phyloP scores from a whole-genome alignment of 2,888 invertebrate species.

The Schizotus pectinicornis region DNA sequence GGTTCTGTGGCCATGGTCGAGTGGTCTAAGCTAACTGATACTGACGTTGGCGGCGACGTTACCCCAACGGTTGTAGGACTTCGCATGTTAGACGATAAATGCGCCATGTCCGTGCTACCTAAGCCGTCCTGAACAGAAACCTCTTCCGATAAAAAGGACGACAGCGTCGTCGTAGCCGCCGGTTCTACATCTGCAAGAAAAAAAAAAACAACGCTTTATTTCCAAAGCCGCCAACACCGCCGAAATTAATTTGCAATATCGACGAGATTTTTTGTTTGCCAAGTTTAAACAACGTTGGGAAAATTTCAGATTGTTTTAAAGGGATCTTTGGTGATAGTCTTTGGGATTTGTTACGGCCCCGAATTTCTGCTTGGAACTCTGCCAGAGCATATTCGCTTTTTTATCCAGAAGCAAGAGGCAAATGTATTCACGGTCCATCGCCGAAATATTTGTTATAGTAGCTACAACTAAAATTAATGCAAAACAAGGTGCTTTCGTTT shows the following conservation, averaged over 20 bases:
- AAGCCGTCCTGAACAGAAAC: conserved; percentile 14
- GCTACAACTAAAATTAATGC: conserved; percentile 1
- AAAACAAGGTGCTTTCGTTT: no score
- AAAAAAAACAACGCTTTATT: neutral
- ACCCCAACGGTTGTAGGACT: conserved; percentile 5
- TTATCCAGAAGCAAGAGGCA: neutral
- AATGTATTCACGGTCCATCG: conserved; percentile 12
- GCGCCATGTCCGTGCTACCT: conserved; percentile 6
- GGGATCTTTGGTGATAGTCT: neutral
- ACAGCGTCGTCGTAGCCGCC: conserved; percentile 7
- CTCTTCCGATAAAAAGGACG: conserved; percentile 12
- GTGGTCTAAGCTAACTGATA: neutral
- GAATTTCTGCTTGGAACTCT: no score
- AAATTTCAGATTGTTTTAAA: neutral
- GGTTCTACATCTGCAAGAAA: conserved; percentile 2
- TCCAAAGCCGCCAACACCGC: no score
- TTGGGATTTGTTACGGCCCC: no score
- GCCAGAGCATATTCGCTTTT: no score
- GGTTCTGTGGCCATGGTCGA: conserved; percentile 35
- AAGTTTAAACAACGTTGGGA: neutral
- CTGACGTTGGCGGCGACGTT: conserved; percentile 11
- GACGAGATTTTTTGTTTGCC: neutral
- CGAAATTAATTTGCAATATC: no score
- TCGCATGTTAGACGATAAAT: conserved; percentile 19
- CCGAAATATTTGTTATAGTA: conserved; percentile 8